Conservation (phyloP, 2,888 invertebrate species). For the Eugnorisma glareosa region DNA sequence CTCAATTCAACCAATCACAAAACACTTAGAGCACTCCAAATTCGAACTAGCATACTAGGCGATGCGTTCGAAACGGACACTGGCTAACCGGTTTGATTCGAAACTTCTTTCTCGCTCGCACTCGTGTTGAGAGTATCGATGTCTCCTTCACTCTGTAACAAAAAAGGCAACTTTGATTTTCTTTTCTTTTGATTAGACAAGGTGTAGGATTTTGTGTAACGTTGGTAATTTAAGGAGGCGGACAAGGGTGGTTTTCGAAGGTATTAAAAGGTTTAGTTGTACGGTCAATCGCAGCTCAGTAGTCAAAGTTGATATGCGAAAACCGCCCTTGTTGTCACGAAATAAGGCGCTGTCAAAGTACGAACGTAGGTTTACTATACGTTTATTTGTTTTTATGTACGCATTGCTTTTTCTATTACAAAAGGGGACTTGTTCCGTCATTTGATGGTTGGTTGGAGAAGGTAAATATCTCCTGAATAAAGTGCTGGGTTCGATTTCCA, state of each 20-base stretch:
- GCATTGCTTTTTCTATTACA: slow-evolving; percentile 24
- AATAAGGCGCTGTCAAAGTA: slow-evolving; percentile 1
- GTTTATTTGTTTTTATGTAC: slow-evolving; percentile 33
- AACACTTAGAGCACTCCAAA: slow-evolving; percentile 69
- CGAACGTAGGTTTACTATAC: background rate
- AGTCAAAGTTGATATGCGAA: slow-evolving; percentile 11
- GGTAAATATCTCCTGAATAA: background rate
- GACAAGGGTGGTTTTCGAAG: slow-evolving; percentile 29
- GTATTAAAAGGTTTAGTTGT: slow-evolving; percentile 39
- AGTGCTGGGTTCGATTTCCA: background rate
- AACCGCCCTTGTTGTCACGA: background rate
- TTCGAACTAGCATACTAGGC: slow-evolving; percentile 84
- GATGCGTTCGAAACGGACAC: slow-evolving; percentile 77
- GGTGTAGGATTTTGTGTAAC: slow-evolving; percentile 66
- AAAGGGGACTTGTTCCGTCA: slow-evolving; percentile 1
- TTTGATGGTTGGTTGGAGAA: slow-evolving; percentile 1
- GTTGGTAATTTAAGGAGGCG: slow-evolving; percentile 58
- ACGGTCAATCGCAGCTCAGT: background rate
- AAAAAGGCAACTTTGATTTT: slow-evolving; percentile 76
- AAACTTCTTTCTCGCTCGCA: slow-evolving; percentile 76
- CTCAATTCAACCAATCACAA: slow-evolving; percentile 77
- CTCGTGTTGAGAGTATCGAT: slow-evolving; percentile 57
- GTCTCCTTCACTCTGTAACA: slow-evolving; percentile 85
- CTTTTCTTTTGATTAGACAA: slow-evolving; percentile 65
- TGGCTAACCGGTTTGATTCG: slow-evolving; percentile 76